These are phyloP conservation scores for Noctua pronuba DNA, from an alignment of 2,888 invertebrate genomes.

Conservation along the genomic window DNA sequence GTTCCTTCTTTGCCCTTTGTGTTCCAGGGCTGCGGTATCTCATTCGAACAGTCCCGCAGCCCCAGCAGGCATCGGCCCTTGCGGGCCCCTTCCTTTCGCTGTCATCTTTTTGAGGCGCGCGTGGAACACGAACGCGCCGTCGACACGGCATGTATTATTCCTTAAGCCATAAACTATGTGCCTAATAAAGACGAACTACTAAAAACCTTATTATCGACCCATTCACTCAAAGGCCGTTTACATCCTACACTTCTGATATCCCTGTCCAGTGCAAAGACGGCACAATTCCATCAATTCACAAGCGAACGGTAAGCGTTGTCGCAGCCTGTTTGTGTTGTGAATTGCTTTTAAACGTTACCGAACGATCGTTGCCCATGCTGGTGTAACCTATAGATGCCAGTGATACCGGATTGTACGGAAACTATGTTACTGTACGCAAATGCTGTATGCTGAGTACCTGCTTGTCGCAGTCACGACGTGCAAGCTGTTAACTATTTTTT, in stretches of 20 bases:
- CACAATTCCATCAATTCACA: constrained; percentile 60
- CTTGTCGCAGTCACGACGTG: no score
- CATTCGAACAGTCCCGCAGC: no score
- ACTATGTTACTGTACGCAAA: not conserved
- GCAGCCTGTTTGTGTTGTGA: constrained; percentile 51
- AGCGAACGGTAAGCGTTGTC: constrained; percentile 53
- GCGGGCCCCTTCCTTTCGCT: no score
- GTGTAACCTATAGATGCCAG: not conserved
- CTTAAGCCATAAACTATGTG: no score
- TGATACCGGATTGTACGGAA: not conserved
- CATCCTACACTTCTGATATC: constrained; percentile 42
- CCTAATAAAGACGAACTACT: not conserved
- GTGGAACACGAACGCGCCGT: no score
- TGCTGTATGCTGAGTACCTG: no score
- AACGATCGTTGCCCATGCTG: constrained; percentile 9
- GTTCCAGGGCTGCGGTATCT: no score
- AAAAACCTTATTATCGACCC: not conserved
- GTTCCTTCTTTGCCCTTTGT: no score
- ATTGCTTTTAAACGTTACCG: constrained; percentile 53
- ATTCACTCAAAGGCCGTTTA: not conserved
- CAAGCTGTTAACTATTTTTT: no score
- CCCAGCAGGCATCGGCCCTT: no score
- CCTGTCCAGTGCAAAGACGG: constrained; percentile 26
- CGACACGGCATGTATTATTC: not conserved
- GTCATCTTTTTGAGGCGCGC: no score